These are phyloP conservation scores for Microchirus variegatus DNA, from an alignment of 2,797 vertebrate species.

Conservation along the genomic window DNA sequence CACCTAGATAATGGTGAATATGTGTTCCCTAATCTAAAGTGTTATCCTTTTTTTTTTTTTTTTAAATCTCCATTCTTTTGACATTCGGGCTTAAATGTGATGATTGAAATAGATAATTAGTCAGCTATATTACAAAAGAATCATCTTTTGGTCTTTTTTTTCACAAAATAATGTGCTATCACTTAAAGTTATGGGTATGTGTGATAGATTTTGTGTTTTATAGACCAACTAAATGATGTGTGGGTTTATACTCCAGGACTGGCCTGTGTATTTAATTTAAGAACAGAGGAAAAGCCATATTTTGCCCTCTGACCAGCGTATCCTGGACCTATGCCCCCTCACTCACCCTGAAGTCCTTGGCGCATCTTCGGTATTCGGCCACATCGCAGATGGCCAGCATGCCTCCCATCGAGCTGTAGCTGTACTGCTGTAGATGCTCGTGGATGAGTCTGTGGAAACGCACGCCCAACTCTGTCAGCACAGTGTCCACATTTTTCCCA, in stretches of 20 bases:
- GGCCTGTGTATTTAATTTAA: conserved; percentile 7
- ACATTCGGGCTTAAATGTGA: not conserved
- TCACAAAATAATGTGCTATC: no score
- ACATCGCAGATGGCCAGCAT: conserved; percentile 99
- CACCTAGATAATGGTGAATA: no score
- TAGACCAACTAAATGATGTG: no score
- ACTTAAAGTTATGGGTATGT: no score
- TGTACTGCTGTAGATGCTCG: conserved; percentile 98
- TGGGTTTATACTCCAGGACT: not conserved
- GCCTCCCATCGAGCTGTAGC: conserved; percentile 98
- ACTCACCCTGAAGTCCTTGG: conserved; percentile 97
- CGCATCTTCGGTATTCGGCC: conserved; percentile 95
- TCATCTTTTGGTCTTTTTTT: no score
- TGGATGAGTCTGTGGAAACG: conserved; percentile 97
- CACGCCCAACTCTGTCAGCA: conserved; percentile 94
- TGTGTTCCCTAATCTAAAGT: no score
- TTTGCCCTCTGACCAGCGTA: conserved; percentile 46
- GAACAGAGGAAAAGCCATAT: conserved; percentile 16
- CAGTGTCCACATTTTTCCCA: conserved; percentile 98
- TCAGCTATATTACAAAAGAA: no score
- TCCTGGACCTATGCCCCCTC: conserved; percentile 44
- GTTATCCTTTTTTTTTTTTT: not conserved
- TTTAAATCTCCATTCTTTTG: not conserved
- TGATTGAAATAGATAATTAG: no score
- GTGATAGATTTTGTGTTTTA: no score